These are phyloP conservation scores for Otus sunia DNA, from an alignment of 2,113 vertebrate genomes.

Conservation along the genomic window DNA sequence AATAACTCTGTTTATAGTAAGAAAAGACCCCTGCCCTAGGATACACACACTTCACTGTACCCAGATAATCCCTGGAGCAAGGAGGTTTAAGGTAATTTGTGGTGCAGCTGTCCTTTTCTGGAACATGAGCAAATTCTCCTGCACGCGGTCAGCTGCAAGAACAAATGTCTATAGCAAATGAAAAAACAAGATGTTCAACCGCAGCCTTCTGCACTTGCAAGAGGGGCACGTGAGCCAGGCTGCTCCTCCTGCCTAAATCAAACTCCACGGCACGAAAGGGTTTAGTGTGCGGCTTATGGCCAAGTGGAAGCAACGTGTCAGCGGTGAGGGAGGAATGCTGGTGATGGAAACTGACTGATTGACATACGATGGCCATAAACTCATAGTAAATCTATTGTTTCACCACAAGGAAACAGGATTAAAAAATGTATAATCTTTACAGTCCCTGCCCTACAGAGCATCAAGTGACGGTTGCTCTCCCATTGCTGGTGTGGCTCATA, in stretches of 20 bases:
- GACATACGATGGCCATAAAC: slow-evolving; percentile 48
- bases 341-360: slow-evolving; percentile 57
- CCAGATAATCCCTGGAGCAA: slow-evolving; percentile 84
- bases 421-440: slow-evolving; percentile 59
- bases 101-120: slow-evolving; percentile 88
- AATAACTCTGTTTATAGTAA: slow-evolving; percentile 67
- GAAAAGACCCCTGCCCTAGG: slow-evolving; percentile 60
- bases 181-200: slow-evolving; percentile 83
- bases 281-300: slow-evolving; percentile 64
- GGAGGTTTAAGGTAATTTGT: slow-evolving; percentile 87
- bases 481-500: background rate
- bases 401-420: slow-evolving; percentile 59
- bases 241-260: slow-evolving; percentile 51
- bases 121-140: slow-evolving; percentile 86
- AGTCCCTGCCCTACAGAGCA: background rate
- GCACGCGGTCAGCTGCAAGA: slow-evolving; percentile 88
- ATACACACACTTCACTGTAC: slow-evolving; percentile 76
- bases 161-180: slow-evolving; percentile 86
- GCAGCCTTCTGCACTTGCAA: slow-evolving; percentile 37
- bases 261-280: slow-evolving; percentile 48
- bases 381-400: slow-evolving; percentile 69
- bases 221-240: slow-evolving; percentile 50
- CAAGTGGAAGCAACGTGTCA: slow-evolving; percentile 70
- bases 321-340: slow-evolving; percentile 54
- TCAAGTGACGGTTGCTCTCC: slow-evolving; percentile 3